Evolutionary conservation across 2,888 invertebrate species (phyloP).

Genomic region (Heliconius erato): DNA sequence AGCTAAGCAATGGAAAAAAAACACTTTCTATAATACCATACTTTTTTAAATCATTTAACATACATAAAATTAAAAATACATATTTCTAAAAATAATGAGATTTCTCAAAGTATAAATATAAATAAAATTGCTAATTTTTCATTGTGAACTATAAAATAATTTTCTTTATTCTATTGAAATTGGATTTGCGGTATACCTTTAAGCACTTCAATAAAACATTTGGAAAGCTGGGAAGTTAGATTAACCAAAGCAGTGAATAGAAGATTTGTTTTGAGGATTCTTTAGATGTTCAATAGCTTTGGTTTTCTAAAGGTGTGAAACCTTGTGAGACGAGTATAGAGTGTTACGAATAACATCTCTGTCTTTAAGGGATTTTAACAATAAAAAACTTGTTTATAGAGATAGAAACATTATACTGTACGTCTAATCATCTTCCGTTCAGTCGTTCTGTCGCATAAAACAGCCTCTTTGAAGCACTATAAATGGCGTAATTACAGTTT

Average conservation of each 20-base stretch:
- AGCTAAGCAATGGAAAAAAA: no score
- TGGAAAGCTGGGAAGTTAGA: neutral
- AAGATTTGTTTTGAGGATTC: neutral
- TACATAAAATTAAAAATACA: no score
- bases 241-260: neutral
- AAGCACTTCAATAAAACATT: constrained; percentile 10
- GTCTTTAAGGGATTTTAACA: neutral
- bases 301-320: neutral
- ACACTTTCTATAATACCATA: no score
- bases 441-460: neutral
- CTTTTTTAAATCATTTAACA: no score
- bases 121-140: neutral
- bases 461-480: neutral
- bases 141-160: neutral
- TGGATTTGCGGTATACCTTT: constrained; percentile 16
- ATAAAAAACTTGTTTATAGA: neutral
- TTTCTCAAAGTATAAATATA: neutral
- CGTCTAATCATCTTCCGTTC: neutral
- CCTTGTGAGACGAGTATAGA: neutral
- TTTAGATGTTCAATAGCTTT: neutral
- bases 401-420: no score
- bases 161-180: neutral
- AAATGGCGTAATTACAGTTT: neutral
- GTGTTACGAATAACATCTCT: neutral
- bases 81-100: no score